These are phyloP conservation scores for Suncus etruscus DNA, from an alignment of 2,113 vertebrate species.

Conservation along the genomic window DNA sequence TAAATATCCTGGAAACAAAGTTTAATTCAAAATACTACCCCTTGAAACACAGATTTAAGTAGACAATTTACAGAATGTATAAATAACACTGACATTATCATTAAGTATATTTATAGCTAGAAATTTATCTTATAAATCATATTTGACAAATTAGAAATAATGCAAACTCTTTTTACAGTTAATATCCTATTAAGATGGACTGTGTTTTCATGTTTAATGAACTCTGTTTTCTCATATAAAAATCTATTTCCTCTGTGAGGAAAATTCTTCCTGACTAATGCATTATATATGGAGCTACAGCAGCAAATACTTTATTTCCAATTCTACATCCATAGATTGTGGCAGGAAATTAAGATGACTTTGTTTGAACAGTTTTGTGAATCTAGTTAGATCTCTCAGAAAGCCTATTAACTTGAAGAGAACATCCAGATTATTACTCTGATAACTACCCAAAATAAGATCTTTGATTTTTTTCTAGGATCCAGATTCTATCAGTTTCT, in stretches of 20 bases:
- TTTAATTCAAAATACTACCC: neutral
- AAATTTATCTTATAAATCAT: conserved; percentile 39
- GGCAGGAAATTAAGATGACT: neutral
- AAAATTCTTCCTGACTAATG: neutral
- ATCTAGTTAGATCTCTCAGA: neutral
- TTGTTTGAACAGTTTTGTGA: conserved; percentile 11
- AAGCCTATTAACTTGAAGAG: neutral
- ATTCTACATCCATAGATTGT: neutral
- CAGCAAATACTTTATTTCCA: neutral
- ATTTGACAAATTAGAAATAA: neutral
- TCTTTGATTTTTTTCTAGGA: neutral
- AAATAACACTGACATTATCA: neutral
- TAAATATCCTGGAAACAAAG: neutral
- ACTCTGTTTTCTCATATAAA: neutral
- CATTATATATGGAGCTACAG: neutral
- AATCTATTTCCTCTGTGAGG: neutral
- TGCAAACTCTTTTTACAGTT: neutral
- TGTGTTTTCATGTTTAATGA: neutral
- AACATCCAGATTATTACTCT: neutral
- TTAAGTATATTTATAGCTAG: neutral
- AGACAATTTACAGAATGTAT: neutral
- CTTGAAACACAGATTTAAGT: neutral
- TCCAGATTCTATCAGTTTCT: neutral
- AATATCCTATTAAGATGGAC: neutral
- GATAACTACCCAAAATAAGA: neutral